Base-by-base conservation (phyloP, 2,888 invertebrate genomes). In the Elgonia sp. region DNA sequence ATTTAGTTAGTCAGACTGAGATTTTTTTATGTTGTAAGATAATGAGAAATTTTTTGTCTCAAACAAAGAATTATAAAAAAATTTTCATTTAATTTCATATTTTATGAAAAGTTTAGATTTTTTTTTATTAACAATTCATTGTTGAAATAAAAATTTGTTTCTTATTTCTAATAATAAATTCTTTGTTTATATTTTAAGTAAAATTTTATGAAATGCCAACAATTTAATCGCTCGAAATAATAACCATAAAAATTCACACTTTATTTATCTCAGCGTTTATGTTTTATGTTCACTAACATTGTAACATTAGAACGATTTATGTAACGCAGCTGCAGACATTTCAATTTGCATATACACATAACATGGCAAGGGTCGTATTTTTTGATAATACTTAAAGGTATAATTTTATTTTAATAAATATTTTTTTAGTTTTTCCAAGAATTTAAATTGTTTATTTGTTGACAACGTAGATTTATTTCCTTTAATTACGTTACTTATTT, bases 251-350 rank as follows among this genome's bases (percentile, higher is more conserved):
- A 69, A 39, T 72, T n/a, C 37, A 18, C 40, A 57, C 40, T 20
- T 73, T 57, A 73, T 73, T 73, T 73, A 29, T 14, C 20, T 16
- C n/a, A 16, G 20, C 21, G 37, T 57, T 73, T 40, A 60, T 39
- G 70, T 55, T 70, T 53, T 70, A 37, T n/a, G 42, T 62, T 73
- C 29, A 20, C 53, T 73, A 29, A 72, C 57, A 57, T 57, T 57
- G 55, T 72, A 62, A 73, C 40, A 60, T 70, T 73, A 73, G 60
- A 60, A 62, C 40, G 46, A 73, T 77, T 65, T 65, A 65, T 77
- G 55, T 40, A 77, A 65, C 21, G 18, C 77, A 67, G 55, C 76
- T 76, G 76, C 39, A 63, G 63, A 76, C 76, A 53, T 76, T 76
- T 76, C 53, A 63, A 76, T 76, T 76, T 76, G 63, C 76, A 77